Evolutionary conservation across 2,113 vertebrate species (phyloP), one percentile per base, ranked within the genome.

Genomic region (Stigmatopora nigra): DNA sequence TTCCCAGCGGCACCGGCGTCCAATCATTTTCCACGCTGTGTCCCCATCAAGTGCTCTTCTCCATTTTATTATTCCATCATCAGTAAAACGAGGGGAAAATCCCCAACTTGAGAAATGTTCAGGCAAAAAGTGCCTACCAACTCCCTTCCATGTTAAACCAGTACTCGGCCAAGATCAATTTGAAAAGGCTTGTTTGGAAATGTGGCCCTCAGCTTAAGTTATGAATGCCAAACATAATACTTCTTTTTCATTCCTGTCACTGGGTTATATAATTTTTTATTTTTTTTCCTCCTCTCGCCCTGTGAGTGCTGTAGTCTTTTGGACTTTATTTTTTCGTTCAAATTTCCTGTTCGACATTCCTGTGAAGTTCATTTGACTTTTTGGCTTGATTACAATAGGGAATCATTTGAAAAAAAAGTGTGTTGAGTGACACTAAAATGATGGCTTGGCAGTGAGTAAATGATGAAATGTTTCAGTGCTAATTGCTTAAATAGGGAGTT

Each of bases 281-380:
- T n/a, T 88, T 88, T 92, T 94, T 92, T 92, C 93, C 91, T 94
- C 91, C 93, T 88, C 91, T 94, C n/a, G n/a, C 92, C 93, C 88
- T 89, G 91, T 94, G 92, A 93, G 83, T 66, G 81, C 5, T 31
- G 72, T 79, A 80, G 89, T 90, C 92, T 94, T 94, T 92, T 93
- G 89, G 93, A 93, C 91, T 6, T 55, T 41, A 8, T 41, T 41
- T 41, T 77, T 93, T 91, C 93, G 92, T 95, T 93, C 92, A 90
- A 91, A 93, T 93, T 94, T 94, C 93, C 92, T 93, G 90, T 91
- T 92, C 91, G 91, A 92, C 90, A 69, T 35, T 4, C 58, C 74
- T 90, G 88, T 88, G 82, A 67, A 10, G 86, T 66, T 52, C 62
- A 17, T 61, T 69, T 69, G 25, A 31, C 53, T 89, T 91, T 63